Evolutionary conservation across 2,113 vertebrate species (phyloP), one percentile per base, ranked within the genome.

Genomic region (Cinclus cinclus): DNA sequence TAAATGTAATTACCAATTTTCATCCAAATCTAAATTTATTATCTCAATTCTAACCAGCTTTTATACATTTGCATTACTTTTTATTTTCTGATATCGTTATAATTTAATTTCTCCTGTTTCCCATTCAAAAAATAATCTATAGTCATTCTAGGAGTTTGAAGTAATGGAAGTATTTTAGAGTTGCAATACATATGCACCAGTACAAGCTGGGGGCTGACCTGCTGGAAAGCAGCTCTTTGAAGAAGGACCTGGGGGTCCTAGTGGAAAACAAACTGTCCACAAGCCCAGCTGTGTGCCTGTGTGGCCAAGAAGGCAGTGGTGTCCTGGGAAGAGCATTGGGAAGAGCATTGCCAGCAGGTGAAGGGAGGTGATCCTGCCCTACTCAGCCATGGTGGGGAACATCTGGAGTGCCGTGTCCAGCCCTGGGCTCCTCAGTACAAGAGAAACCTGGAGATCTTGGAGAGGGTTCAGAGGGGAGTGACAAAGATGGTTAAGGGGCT

Each of bases 21-120:
- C 47, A 67, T 59, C 42, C 35, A 92, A 89, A 91, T 84, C 60
- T 70, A 69, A 91, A 89, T 81, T 81, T 91, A 50, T 86, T 84
- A 75, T 74, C 52, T 81, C 42, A 58, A n/a, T 89, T 92, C n/a
- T 77, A 58, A 64, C 24, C 44, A 80, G 25, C 12, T 89, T 88
- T 77, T 77, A n/a, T 77, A 35, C 41, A 65, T 65, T 15, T 63
- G 20, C 13, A 58, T 74, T 83, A 25, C 5, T 94, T 94, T 90
- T 65, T 14, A 14, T 44, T 76, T 94, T 87, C 39, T 78, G 9
- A 55, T 83, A 53, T 31, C 4, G 41, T 52, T 65, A 58, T 58
- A 83, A 81, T 63, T 87, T 83, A 4, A 58, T 92, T 89, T 81
- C 12, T 89, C 10, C 75, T 83, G 21, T 14, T 91, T 16, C 5